Evolutionary conservation across 1,140 invertebrate genomes (phyloP).

Genomic region (Panulirus ornatus): DNA sequence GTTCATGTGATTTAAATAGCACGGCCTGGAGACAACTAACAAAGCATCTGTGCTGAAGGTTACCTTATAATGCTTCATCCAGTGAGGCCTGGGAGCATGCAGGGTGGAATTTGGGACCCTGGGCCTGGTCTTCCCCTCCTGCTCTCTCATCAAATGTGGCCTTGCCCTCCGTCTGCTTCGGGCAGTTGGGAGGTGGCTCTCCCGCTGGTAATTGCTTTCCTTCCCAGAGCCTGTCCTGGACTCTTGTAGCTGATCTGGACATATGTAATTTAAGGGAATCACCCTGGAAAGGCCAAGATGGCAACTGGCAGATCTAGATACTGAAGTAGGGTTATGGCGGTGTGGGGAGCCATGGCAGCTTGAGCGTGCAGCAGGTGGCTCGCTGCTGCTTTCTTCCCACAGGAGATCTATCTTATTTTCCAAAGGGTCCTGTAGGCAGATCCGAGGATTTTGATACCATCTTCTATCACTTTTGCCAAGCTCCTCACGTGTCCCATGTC

Average conservation of each 20-base stretch:
- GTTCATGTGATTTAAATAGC: too few relatives aligned
- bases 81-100: background rate
- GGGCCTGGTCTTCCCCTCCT: background rate
- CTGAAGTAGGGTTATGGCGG: background rate
- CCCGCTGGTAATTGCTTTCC: background rate
- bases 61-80: background rate
- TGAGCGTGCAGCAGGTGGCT: background rate
- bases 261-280: background rate
- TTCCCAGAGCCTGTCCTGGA: background rate
- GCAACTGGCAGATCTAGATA: background rate
- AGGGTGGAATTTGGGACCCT: background rate
- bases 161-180: background rate
- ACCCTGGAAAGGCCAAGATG: background rate
- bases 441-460: background rate
- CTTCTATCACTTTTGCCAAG: background rate
- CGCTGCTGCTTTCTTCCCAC: background rate
- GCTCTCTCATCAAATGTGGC: background rate
- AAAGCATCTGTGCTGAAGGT: too few relatives aligned
- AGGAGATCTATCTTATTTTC: background rate
- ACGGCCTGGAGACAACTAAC: too few relatives aligned
- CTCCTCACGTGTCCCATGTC: background rate
- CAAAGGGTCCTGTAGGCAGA: background rate
- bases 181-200: background rate
- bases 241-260: background rate
- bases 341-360: background rate